These are phyloP conservation scores for Mareca penelope DNA, from an alignment of 2,797 vertebrate genomes.

Conservation along the genomic window DNA sequence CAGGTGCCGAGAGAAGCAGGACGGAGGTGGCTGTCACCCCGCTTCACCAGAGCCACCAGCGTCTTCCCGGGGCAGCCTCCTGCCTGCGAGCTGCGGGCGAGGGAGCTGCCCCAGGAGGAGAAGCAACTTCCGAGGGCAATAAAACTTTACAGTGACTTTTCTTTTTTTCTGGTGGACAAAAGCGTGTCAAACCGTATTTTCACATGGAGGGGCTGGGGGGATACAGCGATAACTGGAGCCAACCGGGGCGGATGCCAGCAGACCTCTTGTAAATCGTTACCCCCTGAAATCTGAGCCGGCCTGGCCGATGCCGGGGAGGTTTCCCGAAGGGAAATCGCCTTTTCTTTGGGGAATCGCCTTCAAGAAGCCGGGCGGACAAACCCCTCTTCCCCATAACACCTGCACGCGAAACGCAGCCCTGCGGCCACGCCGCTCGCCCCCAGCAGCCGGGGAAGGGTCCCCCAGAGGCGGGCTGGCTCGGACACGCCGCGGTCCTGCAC, in stretches of 20 bases:
- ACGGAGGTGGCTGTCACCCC: no score
- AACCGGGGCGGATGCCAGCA: not conserved
- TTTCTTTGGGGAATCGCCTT: not conserved
- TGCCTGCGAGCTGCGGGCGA: not conserved
- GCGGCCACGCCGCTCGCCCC: not conserved
- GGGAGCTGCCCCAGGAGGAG: fast-evolving
- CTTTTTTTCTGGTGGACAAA: not conserved
- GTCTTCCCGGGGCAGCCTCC: not conserved
- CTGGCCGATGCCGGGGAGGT: not conserved
- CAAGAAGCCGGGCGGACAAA: not conserved
- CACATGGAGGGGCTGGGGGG: not conserved
- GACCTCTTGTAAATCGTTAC: not conserved
- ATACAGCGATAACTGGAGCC: not conserved
- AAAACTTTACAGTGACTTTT: not conserved
- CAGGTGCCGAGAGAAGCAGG: no score
- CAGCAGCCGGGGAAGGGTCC: not conserved
- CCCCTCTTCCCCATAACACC: not conserved
- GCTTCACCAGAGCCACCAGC: not conserved
- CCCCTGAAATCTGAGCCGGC: not conserved
- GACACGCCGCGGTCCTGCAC: not conserved
- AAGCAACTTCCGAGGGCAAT: not conserved
- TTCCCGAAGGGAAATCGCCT: not conserved
- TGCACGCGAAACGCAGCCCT: not conserved
- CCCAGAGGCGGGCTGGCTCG: not conserved
- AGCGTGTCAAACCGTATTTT: not conserved